A percentile compares a stretch with the other conserved stretches of the same genome.
Evolutionary conservation across 2,797 vertebrate genomes (phyloP).

Genomic region (Enteromius unitaeniatus): DNA sequence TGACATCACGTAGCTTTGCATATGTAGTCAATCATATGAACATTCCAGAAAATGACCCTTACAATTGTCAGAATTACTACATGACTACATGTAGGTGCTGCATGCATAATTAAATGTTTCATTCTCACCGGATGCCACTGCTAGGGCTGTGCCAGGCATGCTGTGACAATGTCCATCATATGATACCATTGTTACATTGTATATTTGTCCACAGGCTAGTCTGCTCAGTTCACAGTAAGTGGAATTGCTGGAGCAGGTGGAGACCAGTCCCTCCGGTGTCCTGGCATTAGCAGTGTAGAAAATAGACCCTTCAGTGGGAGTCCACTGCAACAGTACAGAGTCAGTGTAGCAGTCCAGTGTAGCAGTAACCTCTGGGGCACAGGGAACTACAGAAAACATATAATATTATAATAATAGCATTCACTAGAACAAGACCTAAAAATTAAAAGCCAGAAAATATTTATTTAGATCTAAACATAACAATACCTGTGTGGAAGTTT

Average conservation of each 20-base stretch:
- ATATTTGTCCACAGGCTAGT: constrained; percentile 73
- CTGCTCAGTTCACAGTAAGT: constrained; percentile 73
- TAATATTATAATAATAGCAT: not conserved
- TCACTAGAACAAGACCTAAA: not conserved
- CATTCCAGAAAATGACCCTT: not conserved
- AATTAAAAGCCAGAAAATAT: not conserved
- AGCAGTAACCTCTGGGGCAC: constrained; percentile 66
- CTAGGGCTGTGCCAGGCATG: constrained; percentile 59
- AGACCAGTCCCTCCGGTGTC: constrained; percentile 41
- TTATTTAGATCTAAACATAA: not conserved
- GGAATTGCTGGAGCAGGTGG: constrained; percentile 68
- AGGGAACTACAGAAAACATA: constrained; percentile 72
- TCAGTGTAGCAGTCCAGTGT: constrained; percentile 74
- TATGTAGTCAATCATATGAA: not conserved
- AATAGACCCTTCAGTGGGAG: constrained; percentile 58
- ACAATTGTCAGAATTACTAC: not conserved
- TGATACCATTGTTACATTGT: constrained; percentile 68
- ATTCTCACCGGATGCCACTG: constrained; percentile 71
- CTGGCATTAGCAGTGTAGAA: constrained; percentile 68
- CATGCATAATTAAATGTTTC: not conserved
- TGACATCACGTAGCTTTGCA: not conserved
- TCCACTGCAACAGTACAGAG: constrained; percentile 71
- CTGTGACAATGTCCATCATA: constrained; percentile 71
- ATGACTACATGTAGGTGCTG: not conserved
- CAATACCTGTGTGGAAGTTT: constrained; percentile 73